Evolutionary conservation across 2,888 invertebrate species (phyloP).

Genomic region (Limnephilus rhombicus): DNA sequence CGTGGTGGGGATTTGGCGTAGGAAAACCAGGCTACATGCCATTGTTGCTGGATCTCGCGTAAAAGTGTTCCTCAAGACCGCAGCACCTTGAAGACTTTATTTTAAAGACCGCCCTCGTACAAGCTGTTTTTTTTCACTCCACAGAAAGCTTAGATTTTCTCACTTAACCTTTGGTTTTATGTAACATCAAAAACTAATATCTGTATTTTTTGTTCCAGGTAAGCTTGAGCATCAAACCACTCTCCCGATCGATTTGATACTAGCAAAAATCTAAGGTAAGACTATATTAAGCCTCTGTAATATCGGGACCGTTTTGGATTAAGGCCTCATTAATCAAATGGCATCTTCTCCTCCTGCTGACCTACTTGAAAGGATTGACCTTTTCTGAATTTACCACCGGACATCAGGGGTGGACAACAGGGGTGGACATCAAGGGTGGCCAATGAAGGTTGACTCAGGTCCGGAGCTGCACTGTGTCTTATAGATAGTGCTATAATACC

Average conservation of each 20-base stretch:
- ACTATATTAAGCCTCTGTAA: background rate
- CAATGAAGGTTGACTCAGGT: background rate
- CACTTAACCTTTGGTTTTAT: background rate
- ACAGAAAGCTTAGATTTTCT: background rate
- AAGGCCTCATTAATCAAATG: background rate
- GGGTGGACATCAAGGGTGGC: background rate
- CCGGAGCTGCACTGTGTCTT: slow-evolving; percentile 78
- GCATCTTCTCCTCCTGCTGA: background rate
- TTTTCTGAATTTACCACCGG: background rate
- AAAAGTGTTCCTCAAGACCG: too few species aligned
- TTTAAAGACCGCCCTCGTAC: too few species aligned
- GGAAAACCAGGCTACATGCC: too few species aligned
- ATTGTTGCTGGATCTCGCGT: too few species aligned
- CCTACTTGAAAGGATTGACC: background rate
- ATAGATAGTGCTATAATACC: slow-evolving; percentile 78
- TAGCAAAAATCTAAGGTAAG: background rate
- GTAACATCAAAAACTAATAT: background rate
- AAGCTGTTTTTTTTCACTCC: background rate
- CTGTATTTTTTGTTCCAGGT: background rate
- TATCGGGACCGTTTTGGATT: background rate
- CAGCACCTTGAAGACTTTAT: too few species aligned
- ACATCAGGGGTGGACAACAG: background rate
- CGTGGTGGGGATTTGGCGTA: too few species aligned
- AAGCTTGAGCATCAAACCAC: background rate
- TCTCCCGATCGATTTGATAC: background rate